phyloP scores from a whole-genome alignment of 2,888 invertebrate species.

The Leptothorax acervorum region DNA sequence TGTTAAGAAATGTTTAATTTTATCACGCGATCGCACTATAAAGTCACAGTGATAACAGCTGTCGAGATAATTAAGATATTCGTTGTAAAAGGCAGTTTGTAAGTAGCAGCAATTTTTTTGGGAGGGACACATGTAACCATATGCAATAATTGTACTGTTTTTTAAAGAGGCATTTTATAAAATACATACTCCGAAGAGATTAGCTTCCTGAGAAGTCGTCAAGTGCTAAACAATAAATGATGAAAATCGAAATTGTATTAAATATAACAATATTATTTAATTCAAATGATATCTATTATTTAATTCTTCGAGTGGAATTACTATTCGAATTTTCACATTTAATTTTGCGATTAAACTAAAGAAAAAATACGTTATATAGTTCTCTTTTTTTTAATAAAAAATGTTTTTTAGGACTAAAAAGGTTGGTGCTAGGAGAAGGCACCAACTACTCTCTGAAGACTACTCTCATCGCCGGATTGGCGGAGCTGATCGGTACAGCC shows the following conservation, averaged over 20 bases:
- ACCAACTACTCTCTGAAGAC: slow-evolving; percentile 72
- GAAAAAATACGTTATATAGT: not conserved
- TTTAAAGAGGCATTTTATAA: not conserved
- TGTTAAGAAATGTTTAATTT: slow-evolving; percentile 16
- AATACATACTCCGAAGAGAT: not conserved
- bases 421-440: slow-evolving; percentile 74
- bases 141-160: not conserved
- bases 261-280: not conserved
- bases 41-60: not conserved
- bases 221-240: not conserved
- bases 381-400: not conserved
- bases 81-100: not conserved
- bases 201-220: not conserved
- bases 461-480: slow-evolving; percentile 78
- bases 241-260: not conserved
- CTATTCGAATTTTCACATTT: not conserved
- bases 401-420: slow-evolving; percentile 71
- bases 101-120: not conserved
- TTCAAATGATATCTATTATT: not conserved
- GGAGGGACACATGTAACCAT: not conserved
- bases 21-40: not conserved
- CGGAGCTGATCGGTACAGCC: slow-evolving; percentile 83
- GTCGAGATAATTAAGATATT: not conserved
- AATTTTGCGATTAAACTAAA: not conserved
- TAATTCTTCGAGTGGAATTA: not conserved